phyloP scores from a whole-genome alignment of 2,113 vertebrate genomes.

The Odontesthes bonariensis region DNA sequence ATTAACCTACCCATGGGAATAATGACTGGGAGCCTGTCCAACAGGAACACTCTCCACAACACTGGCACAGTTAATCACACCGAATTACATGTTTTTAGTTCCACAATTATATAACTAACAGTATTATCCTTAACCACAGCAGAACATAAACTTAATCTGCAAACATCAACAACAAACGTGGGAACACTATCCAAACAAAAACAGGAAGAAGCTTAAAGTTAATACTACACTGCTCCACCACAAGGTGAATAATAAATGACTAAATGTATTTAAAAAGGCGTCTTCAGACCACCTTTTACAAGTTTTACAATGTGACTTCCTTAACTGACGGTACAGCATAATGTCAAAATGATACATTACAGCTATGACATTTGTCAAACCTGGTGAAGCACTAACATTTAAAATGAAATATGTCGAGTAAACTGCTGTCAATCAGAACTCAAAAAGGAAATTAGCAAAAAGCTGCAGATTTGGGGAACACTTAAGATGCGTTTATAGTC shows the following conservation, averaged over 20 bases:
- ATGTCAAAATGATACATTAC: too few relatives aligned
- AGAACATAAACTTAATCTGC: constrained; percentile 4
- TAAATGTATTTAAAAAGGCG: too few relatives aligned
- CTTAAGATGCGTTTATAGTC: too few relatives aligned
- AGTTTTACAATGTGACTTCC: background rate
- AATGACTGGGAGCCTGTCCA: constrained; percentile 42
- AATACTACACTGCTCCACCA: background rate
- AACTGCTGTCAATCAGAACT: too few relatives aligned
- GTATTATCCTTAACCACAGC: constrained; percentile 11
- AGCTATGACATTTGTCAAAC: too few relatives aligned
- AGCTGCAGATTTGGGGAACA: too few relatives aligned
- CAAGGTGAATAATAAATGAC: too few relatives aligned
- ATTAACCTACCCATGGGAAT: constrained; percentile 27
- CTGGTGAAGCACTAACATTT: too few relatives aligned
- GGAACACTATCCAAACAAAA: constrained; percentile 4
- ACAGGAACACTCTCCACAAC: constrained; percentile 27
- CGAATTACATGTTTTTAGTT: constrained; percentile 22
- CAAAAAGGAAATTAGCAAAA: too few relatives aligned
- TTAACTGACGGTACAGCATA: background rate
- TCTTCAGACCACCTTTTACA: too few relatives aligned
- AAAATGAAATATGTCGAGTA: too few relatives aligned
- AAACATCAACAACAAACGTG: constrained; percentile 14
- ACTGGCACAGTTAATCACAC: constrained; percentile 29
- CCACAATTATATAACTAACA: constrained; percentile 7
- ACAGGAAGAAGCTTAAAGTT: background rate